Base-by-base conservation (phyloP, 2,888 invertebrate species). In the Cephus pulcher region DNA sequence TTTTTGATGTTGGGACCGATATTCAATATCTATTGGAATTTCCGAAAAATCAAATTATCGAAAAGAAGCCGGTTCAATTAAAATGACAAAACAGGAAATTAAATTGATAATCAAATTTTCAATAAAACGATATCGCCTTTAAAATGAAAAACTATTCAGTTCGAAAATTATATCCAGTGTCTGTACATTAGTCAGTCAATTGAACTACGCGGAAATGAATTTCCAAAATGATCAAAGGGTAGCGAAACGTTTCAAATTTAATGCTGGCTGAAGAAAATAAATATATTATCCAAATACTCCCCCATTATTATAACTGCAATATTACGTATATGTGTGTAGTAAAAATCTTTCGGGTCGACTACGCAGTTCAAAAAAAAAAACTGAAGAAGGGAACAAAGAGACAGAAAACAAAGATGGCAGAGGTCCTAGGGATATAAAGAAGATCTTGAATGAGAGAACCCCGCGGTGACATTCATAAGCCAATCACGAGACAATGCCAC, bases 401-500 rank as follows among this genome's bases (percentile, higher is more conserved):
- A 56, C 9, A 9, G 56, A 15, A 56, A 56, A 56, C 9, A 56
- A 23, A 23, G 23, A 56, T 9, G 9, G 9, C 23, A 23, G 23
- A 56, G 2, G 9, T 56, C 23, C 56, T 56, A 23, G 56, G 56
- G 56, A 56, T 56, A 56, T 56, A 56, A 56, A 23, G 23, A 23
- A 56, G 56, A 56, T 56, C 56, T 30, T 74, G 35, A 74, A 74
- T 74, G 9, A 12, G 56, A 56, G 74, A 35, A 74, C 23, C 74
- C 30, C 35, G 23, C 23, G 35, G 35, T 74, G 74, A 74, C 74
- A 74, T 74, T 74, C 74, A 74, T 74, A 74, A 74, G 74, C 74
- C 74, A 74, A 74, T 74, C 74, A 74, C 74, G 74, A 35, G 74
- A 74, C 74, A 74, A 74, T 74, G 74, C 74, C 74, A 74, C 74